Evolutionary conservation across 2,888 invertebrate genomes (phyloP).

Genomic region (Neria commutata): DNA sequence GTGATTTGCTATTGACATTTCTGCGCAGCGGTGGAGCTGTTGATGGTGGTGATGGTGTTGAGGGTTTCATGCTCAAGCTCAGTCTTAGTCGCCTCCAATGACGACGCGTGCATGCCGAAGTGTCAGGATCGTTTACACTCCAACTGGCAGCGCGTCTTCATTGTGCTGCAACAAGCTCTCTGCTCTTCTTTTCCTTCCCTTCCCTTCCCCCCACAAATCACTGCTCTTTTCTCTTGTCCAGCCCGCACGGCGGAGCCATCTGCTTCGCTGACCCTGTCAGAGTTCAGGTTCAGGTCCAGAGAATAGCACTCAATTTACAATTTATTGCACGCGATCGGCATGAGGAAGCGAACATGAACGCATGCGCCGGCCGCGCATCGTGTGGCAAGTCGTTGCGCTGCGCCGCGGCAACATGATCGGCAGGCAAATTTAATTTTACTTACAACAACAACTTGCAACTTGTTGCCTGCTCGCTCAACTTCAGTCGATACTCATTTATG

Average conservation of each 20-base stretch:
- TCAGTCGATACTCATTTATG: slow-evolving; percentile 7
- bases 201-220: slow-evolving; percentile 38
- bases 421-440: slow-evolving; percentile 50
- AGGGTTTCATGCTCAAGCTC: slow-evolving; percentile 2
- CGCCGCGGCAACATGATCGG: slow-evolving; percentile 19
- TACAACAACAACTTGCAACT: too few species aligned
- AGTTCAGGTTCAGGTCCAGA: slow-evolving; percentile 31
- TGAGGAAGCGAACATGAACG: background rate
- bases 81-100: slow-evolving; percentile 41
- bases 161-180: slow-evolving; percentile 24
- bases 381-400: slow-evolving; percentile 14
- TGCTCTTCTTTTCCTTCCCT: too few species aligned
- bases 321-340: slow-evolving; percentile 11
- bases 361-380: background rate
- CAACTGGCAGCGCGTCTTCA: slow-evolving; percentile 14
- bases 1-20: slow-evolving; percentile 56
- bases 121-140: slow-evolving; percentile 49
- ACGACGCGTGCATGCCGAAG: slow-evolving; percentile 52
- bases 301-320: background rate
- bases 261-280: slow-evolving; percentile 43
- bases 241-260: slow-evolving; percentile 25
- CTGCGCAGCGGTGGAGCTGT: slow-evolving; percentile 28
- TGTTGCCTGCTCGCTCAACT: slow-evolving; percentile 33
- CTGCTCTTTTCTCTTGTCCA: slow-evolving; percentile 50
- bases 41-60: slow-evolving; percentile 2